A percentile compares a stretch with the other conserved stretches of the same genome.
phyloP scores from a whole-genome alignment of 2,113 vertebrate genomes.

The Anser brachyrhynchus region DNA sequence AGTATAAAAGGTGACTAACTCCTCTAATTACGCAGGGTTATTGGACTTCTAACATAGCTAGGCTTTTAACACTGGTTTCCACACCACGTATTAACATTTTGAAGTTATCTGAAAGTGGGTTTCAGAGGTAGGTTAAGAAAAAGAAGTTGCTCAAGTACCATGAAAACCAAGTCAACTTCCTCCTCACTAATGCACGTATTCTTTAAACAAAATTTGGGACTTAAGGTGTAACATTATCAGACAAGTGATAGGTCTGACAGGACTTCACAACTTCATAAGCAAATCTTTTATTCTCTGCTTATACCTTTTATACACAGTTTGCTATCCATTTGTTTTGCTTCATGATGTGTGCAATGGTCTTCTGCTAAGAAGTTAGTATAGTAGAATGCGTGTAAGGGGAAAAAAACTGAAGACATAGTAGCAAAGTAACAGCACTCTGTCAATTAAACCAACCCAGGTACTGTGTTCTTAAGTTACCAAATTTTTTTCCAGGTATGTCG shows the following conservation, averaged over 20 bases:
- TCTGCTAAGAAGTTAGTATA: background rate
- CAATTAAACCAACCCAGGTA: background rate
- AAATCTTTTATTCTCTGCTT: background rate
- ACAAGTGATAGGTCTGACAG: background rate
- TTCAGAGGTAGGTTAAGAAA: background rate
- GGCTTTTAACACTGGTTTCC: background rate
- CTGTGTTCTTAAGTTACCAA: background rate
- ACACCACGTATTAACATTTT: background rate
- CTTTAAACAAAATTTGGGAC: background rate
- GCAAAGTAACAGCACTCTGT: background rate
- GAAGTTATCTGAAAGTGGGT: background rate
- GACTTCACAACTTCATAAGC: background rate
- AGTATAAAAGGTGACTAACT: background rate
- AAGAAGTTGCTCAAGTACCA: background rate
- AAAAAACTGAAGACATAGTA: background rate
- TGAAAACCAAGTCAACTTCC: background rate
- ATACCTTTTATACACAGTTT: background rate
- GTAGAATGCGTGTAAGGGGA: accelerated
- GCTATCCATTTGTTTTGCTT: background rate
- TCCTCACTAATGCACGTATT: background rate
- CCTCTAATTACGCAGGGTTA: background rate
- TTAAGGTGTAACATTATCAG: accelerated
- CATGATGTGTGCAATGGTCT: background rate
- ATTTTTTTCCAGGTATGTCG: background rate
- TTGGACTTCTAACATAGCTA: background rate